Base-by-base conservation (phyloP, 2,113 vertebrate genomes). In the Thryonomys swinderianus region DNA sequence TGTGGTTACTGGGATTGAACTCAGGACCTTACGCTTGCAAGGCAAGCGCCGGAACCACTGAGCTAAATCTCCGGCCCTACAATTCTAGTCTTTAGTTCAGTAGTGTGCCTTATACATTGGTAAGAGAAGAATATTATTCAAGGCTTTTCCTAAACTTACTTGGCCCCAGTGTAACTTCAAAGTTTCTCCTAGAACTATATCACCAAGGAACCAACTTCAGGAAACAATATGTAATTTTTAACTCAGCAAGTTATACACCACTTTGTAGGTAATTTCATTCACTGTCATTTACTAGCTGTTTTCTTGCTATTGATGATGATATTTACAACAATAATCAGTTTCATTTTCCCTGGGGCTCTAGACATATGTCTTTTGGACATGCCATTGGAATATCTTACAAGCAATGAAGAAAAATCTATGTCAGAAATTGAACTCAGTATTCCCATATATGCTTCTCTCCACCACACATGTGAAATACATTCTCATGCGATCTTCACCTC, bases 91-190 rank as follows among this genome's bases (percentile, higher is more conserved):
- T 91, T 90, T 88, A 64, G 71, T 48, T 48, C n/a, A 61, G 8
- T 85, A 48, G 34, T 21, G 0, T 37, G 2, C 12, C 57, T 85
- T 62, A 5, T 62, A 69, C 34, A 32, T 93, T 81, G 91, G 88
- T 66, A 95, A 93, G 73, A 86, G 8, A 81, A 85, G 34, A 27
- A 11, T 67, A 42, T 20, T 86, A 86, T 53, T 57, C 59, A 40
- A 25, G 57, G 2, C 20, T 53, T 83, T 96, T 85, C 27, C 23
- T 79, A 93, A 90, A 92, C n/a, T 59, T 94, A 59, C 66, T 82
- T 94, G 78, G 82, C 53, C 48, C 74, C 80, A 80, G 37, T 93
- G 40, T 84, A 91, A 93, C 88, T 92, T 96, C 59, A 67, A 78
- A 85, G 27, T 61, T 78, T 62, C 27, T 76, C 64, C 66, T 1